Evolutionary conservation across 2,888 invertebrate species (phyloP).

Genomic region (Brachypalpus laphriformis): DNA sequence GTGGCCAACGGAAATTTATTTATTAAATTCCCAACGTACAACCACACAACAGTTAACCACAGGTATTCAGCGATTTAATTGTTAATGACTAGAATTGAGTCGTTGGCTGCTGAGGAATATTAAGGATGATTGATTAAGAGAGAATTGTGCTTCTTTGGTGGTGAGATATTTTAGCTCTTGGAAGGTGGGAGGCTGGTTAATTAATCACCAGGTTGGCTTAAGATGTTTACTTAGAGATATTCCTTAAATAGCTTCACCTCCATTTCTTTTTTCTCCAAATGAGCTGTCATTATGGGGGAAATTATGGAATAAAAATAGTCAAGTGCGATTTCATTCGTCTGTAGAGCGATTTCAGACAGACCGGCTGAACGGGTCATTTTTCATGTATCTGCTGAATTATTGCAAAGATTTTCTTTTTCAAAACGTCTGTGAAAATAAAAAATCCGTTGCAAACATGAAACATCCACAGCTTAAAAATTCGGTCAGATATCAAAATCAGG

Average conservation of each 20-base stretch:
- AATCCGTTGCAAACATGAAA: too few species aligned
- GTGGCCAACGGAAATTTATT: slow-evolving; percentile 9
- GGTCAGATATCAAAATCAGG: too few species aligned
- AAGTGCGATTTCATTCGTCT: too few species aligned
- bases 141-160: background rate
- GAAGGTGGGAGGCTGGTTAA: background rate
- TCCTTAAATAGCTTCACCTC: background rate
- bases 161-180: background rate
- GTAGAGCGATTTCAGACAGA: too few species aligned
- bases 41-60: slow-evolving; percentile 28
- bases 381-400: too few species aligned
- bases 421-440: too few species aligned
- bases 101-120: background rate
- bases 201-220: background rate
- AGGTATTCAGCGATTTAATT: slow-evolving; percentile 33
- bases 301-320: too few species aligned
- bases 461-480: too few species aligned
- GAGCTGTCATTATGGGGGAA: too few species aligned
- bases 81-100: slow-evolving; percentile 15
- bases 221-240: background rate
- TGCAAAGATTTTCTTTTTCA: too few species aligned
- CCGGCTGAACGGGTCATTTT: too few species aligned
- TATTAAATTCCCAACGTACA: slow-evolving; percentile 21
- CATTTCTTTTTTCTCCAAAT: too few species aligned
- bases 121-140: slow-evolving; percentile 33